These are phyloP conservation scores for Lochmaea crataegi DNA, from an alignment of 2,888 invertebrate species.

Conservation along the genomic window DNA sequence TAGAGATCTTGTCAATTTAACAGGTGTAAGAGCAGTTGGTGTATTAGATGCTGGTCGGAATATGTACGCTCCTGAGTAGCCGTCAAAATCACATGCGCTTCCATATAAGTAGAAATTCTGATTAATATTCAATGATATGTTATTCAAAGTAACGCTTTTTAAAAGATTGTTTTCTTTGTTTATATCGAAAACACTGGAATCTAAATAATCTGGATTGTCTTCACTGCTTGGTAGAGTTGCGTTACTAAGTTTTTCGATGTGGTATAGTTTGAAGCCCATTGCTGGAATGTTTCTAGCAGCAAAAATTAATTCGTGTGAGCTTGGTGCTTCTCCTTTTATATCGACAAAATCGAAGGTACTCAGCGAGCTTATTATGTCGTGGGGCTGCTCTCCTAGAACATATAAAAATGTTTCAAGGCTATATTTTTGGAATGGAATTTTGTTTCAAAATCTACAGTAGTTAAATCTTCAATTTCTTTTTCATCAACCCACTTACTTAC, in stretches of 20 bases:
- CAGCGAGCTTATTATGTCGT: conserved; percentile 46
- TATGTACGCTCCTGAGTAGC: conserved; percentile 93
- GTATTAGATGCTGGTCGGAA: conserved; percentile 63
- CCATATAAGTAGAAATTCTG: conserved; percentile 81
- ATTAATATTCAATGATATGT: conserved; percentile 61
- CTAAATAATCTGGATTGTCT: neutral
- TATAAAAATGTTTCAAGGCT: conserved; percentile 3
- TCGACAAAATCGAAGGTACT: conserved; percentile 41
- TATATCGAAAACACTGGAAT: conserved; percentile 64
- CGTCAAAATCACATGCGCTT: conserved; percentile 67
- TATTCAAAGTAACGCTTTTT: conserved; percentile 65
- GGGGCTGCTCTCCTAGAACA: conserved; percentile 42
- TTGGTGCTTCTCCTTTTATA: conserved; percentile 33
- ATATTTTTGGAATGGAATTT: too few species aligned
- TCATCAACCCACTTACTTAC: conserved; percentile 59
- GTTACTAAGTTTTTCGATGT: conserved; percentile 58
- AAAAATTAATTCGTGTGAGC: conserved; percentile 75
- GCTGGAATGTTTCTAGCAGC: conserved; percentile 73
- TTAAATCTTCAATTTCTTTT: too few species aligned
- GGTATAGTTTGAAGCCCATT: conserved; percentile 74
- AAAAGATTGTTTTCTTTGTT: conserved; percentile 70
- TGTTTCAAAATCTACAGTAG: too few species aligned
- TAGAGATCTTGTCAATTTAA: conserved; percentile 14
- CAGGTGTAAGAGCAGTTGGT: neutral
- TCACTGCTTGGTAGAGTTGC: neutral